Evolutionary conservation across 2,888 invertebrate species (phyloP).

Genomic region (Drosophila parthenogenetica): DNA sequence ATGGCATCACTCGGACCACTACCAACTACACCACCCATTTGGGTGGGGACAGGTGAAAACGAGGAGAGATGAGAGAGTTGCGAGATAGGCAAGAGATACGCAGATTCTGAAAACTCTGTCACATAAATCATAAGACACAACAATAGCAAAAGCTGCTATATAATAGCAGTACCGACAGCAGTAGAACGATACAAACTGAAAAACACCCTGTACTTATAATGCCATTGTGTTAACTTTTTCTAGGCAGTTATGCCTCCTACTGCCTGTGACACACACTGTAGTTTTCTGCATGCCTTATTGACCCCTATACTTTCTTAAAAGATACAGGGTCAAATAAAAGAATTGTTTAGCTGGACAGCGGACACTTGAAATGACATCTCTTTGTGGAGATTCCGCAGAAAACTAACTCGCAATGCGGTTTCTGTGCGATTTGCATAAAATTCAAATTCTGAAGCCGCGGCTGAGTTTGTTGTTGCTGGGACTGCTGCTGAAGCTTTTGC

Average conservation of each 20-base stretch:
- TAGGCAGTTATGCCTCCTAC: no score
- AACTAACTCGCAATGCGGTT: conserved; percentile 24
- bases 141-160: conserved; percentile 57
- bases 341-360: conserved; percentile 20
- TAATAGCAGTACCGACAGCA: not conserved
- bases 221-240: no score
- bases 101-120: conserved; percentile 21
- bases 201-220: no score
- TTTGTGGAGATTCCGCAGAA: conserved; percentile 61
- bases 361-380: conserved; percentile 50
- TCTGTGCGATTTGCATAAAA: conserved; percentile 68
- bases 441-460: conserved; percentile 63
- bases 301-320: no score
- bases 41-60: conserved; percentile 23
- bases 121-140: conserved; percentile 68
- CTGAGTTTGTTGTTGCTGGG: conserved; percentile 8
- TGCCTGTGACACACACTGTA: no score
- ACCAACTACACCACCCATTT: conserved; percentile 31
- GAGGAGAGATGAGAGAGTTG: not conserved
- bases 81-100: conserved; percentile 7
- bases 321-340: not conserved
- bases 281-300: no score
- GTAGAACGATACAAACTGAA: no score
- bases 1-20: conserved; percentile 1
- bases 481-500: conserved; percentile 11